phyloP scores from a whole-genome alignment of 2,888 invertebrate genomes.

The Laspeyria flexula region DNA sequence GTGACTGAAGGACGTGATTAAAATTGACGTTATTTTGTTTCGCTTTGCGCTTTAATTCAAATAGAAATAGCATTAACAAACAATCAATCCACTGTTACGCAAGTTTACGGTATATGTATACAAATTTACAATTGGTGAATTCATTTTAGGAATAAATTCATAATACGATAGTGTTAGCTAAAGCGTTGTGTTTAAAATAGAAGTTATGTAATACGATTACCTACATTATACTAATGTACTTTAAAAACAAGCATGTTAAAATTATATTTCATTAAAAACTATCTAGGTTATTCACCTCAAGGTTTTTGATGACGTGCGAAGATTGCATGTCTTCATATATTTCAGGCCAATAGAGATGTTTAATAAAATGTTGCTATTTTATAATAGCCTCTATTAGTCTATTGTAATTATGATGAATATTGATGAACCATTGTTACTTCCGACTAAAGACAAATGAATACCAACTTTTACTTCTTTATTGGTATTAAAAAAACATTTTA shows the following conservation, averaged over 20 bases:
- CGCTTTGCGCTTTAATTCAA: conserved; percentile 21
- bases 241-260: no score
- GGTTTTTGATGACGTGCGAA: no score
- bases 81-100: conserved; percentile 9
- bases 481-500: no score
- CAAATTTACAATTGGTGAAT: background rate
- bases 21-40: conserved; percentile 30
- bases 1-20: conserved; percentile 29
- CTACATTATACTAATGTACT: no score
- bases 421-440: no score
- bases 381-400: no score
- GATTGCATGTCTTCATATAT: conserved; percentile 36
- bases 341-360: conserved; percentile 23
- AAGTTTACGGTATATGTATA: background rate
- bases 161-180: background rate
- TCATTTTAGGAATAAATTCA: background rate
- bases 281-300: conserved; percentile 23
- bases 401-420: no score
- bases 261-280: no score
- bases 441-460: no score
- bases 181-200: conserved; percentile 3
- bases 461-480: no score
- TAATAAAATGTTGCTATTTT: no score
- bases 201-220: no score
- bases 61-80: conserved; percentile 22